phyloP scores from a whole-genome alignment of 30 jellyfish, hydroid and myxozoan genomes.

The Hydractinia symbiolongicarpus region DNA sequence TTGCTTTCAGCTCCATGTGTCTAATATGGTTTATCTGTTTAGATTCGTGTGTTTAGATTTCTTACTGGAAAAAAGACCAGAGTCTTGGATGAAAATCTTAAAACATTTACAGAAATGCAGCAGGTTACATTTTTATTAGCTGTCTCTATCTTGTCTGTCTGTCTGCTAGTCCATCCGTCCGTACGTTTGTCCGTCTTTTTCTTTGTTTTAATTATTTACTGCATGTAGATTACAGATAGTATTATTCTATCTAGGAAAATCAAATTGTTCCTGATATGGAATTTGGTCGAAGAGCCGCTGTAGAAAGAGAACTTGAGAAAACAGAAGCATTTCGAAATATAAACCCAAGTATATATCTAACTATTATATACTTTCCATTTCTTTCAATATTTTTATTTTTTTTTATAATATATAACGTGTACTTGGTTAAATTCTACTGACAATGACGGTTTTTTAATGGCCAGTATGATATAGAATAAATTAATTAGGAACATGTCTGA shows the following conservation, averaged over 20 bases:
- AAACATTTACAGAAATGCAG: conserved; percentile 71
- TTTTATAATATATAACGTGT: too few species aligned
- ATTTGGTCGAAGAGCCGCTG: conserved; percentile 90
- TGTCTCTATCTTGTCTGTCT: not conserved
- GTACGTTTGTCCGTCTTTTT: not conserved
- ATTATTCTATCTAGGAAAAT: conserved; percentile 44
- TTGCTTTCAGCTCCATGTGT: not conserved
- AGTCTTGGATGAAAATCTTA: conserved; percentile 79
- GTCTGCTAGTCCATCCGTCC: not conserved
- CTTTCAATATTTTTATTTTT: too few species aligned
- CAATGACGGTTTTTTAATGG: too few species aligned
- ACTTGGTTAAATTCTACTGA: too few species aligned
- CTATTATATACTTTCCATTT: not conserved
- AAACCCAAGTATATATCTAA: conserved; percentile 65
- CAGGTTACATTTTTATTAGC: conserved; percentile 50
- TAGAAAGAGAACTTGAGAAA: conserved; percentile 92
- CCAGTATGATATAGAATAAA: too few species aligned
- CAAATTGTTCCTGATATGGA: conserved; percentile 77
- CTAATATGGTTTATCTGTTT: not conserved
- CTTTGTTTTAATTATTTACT: not conserved
- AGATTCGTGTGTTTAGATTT: conserved; percentile 87
- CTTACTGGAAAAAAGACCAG: conserved; percentile 89
- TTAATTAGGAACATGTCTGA: too few species aligned
- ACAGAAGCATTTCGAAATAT: conserved; percentile 52
- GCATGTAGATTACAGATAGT: not conserved